A percentile compares a stretch with the other conserved stretches of the same genome.
Evolutionary conservation across 2,797 vertebrate genomes (phyloP).

Genomic region (Emys orbicularis): DNA sequence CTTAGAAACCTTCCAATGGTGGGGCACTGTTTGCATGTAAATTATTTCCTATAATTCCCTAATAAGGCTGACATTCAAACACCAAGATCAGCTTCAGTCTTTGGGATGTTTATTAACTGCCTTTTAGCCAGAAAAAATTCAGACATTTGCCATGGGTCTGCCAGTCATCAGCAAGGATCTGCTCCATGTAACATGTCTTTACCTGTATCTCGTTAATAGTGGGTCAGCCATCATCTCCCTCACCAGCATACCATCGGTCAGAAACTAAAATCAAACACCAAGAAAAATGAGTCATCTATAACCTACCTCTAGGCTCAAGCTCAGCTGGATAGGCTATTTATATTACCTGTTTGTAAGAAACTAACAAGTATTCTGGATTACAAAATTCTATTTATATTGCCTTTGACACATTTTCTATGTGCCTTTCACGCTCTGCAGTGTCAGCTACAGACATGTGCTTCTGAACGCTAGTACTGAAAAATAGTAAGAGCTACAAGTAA

Average conservation of each 20-base stretch:
- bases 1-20: not conserved
- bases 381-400: not conserved
- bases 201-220: conserved; percentile 97
- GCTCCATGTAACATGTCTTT: not conserved
- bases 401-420: not conserved
- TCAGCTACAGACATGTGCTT: not conserved
- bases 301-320: not conserved
- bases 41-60: not conserved
- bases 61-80: not conserved
- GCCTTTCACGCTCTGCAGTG: not conserved
- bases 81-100: not conserved
- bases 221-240: conserved; percentile 99
- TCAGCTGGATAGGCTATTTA: not conserved
- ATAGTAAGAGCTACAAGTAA: not conserved
- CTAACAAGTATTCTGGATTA: not conserved
- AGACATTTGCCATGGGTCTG: not conserved
- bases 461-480: not conserved
- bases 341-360: not conserved
- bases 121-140: not conserved
- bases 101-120: not conserved
- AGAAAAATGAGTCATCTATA: conserved; percentile 13
- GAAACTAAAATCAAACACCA: conserved; percentile 86
- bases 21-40: not conserved
- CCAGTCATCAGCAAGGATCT: not conserved
- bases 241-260: conserved; percentile 98